phyloP scores from a whole-genome alignment of 2,888 invertebrate genomes.

The Electrophaes corylata region DNA sequence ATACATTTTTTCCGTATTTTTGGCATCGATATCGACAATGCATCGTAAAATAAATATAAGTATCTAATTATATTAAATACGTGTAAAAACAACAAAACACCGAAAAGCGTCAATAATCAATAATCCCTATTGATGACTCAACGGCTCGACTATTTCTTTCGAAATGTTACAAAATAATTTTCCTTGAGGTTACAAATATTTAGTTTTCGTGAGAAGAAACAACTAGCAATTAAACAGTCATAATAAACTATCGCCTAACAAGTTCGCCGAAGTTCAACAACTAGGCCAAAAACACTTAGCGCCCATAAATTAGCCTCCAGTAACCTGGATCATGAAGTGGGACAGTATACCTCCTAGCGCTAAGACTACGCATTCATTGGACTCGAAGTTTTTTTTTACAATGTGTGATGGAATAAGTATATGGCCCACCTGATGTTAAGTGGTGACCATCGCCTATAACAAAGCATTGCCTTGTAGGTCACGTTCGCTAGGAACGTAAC shows the following conservation, averaged over 20 bases:
- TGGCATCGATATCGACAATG: no score
- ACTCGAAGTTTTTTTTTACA: conserved; percentile 1
- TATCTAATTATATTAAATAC: no score
- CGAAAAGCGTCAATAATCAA: no score
- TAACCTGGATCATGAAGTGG: conserved; percentile 33
- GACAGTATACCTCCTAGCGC: conserved; percentile 30
- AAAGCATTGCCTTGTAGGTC: no score
- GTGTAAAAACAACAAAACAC: no score
- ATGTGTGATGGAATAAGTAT: no score
- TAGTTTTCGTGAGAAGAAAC: conserved; percentile 13
- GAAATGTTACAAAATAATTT: conserved; percentile 20
- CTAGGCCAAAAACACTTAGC: conserved; percentile 28
- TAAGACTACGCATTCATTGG: conserved; percentile 2
- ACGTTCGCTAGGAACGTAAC: no score
- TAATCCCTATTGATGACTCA: conserved; percentile 10
- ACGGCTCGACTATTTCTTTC: conserved; percentile 5
- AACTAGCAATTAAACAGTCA: conserved; percentile 27
- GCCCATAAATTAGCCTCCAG: conserved; percentile 24
- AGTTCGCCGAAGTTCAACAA: conserved; percentile 23
- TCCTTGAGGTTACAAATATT: conserved; percentile 19
- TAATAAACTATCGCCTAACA: conserved; percentile 28
- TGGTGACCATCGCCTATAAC: no score
- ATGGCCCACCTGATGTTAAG: no score
- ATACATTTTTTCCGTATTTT: no score
- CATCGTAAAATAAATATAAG: no score